Base-by-base conservation (phyloP, 1,140 invertebrate genomes). In the Orius insidiosus region DNA sequence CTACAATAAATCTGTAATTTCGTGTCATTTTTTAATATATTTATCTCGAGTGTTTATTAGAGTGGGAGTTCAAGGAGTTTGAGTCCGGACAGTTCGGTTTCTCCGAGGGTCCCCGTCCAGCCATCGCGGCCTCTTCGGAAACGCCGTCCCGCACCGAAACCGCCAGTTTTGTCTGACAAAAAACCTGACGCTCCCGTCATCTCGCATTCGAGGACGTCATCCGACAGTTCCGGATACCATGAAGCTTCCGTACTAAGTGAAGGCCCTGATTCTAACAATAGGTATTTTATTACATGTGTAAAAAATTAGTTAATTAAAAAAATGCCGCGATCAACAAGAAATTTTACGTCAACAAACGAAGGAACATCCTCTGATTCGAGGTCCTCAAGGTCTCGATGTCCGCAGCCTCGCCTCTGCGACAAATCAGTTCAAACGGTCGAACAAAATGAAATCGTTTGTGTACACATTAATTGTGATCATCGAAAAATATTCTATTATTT, bases 181-280 rank as follows among this genome's bases (percentile, higher is more conserved):
- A n/a, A 43, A 43, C 19, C 41, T 5, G 38, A 40, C 10, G 16
- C 14, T 18, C 32, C 64, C 11, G 61, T 69, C 16, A 71, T 73
- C 34, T 71, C 68, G 56, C 78, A 80, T 64, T 80, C 76, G 5
- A 65, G 78, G 45, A 80, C 80, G 54, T 80, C 76, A 59, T 80
- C 76, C 52, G 78, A 81, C 58, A 80, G 77, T 51, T 79, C 75
- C 45, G 80, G 78, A 1, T 81, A 80, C 57, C 78, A 81, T 57
- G 78, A 81, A 56, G 70, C 78, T 6, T 79, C 77, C 3, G 66
- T 79, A 6, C 63, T 79, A 40, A 77, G 76, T 52, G 74, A 77
- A 53, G 70, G 55, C 45, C 58, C 63, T 11, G 48, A 54, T 16
- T 51, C 49, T 2, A 54, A 51, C 16, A 55, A 53, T 46, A 56